Conservation (phyloP, 2,888 invertebrate genomes). For the Xestobium rufovillosum region DNA sequence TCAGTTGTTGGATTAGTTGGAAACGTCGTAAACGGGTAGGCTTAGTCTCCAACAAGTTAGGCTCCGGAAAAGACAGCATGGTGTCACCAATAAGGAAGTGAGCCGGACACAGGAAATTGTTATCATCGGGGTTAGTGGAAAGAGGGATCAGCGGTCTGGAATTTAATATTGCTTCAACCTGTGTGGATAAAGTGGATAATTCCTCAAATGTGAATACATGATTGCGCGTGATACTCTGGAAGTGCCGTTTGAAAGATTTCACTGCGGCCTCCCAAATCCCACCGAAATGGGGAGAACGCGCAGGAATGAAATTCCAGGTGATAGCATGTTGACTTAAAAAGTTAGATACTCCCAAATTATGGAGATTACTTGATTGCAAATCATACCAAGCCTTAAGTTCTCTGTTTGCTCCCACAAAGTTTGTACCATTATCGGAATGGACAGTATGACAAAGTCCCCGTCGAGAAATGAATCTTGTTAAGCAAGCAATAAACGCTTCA, state of each 20-base stretch:
- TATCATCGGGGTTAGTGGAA: conserved; percentile 9
- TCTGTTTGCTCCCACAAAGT: conserved; percentile 8
- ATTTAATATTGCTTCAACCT: conserved; percentile 8
- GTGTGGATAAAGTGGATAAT: no score
- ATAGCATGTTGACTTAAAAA: conserved; percentile 6
- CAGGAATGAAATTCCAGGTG: conserved; percentile 11
- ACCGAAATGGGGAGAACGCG: no score
- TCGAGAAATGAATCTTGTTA: conserved; percentile 12
- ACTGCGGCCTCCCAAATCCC: no score
- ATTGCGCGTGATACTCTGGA: conserved; percentile 5
- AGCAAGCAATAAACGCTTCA: conserved; percentile 9
- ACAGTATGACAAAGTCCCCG: conserved; percentile 10
- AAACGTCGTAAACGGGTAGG: no score
- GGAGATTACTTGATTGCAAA: not conserved
- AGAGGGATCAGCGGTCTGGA: conserved; percentile 9
- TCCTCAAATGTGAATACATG: conserved; percentile 7
- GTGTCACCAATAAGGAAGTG: no score
- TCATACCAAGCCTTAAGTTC: conserved; percentile 1
- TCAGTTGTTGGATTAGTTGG: no score
- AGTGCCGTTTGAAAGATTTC: no score
- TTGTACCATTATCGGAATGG: conserved; percentile 13
- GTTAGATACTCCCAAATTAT: not conserved
- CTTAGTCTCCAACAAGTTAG: no score
- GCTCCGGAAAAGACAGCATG: no score
- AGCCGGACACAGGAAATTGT: conserved; percentile 5